Evolutionary conservation across 92 coral and sea anemone genomes (phyloP), one percentile per base, ranked within the genome.

Genomic region (Umimayanthus chanpuru): DNA sequence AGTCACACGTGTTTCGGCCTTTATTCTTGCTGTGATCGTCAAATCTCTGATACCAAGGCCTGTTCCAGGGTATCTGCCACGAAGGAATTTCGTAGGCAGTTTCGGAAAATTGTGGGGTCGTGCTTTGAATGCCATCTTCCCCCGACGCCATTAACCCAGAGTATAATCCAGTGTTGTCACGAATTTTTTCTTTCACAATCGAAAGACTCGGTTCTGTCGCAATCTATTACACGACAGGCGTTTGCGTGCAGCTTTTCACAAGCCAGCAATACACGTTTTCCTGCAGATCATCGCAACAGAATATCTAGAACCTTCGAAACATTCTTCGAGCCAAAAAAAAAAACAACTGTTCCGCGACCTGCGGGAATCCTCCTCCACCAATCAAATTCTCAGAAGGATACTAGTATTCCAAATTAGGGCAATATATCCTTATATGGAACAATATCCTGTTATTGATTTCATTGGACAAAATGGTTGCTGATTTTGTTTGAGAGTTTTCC

Each of bases 61-160:
- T 93, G 80, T 85, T 95, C 98, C 98, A 95, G 14, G 93, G 93
- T 15, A 93, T 89, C 85, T 95, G 98, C 98, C 98, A 95, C 6
- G 98, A 93, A 28, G 98, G 98, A 20, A 95, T 95, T 86, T 95
- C 98, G 78, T 95, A 95, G 85, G 89, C 80, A 5, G 81, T 58
- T 78, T 40, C 71, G 40, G 85, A 82, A 68, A 72, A 73, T n/a
- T 83, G 83, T 10, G 44, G 73, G n/a, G 81, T 70, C 5, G 86
- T 82, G 28, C 77, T 68, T 5, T 26, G 70, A 10, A 82, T 82
- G 1, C 86, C 86, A 28, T 80, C 84, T 50, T 82, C 77, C 5
- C 76, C 86, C 65, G 81, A 6, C 81, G 64, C 64, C 58, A 82
- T 82, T 44, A 25, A 15, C n/a, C 2, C 25, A 38, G 4, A 41